Evolutionary conservation across 2,888 invertebrate genomes (phyloP).

Genomic region (Ophion slaviceki): DNA sequence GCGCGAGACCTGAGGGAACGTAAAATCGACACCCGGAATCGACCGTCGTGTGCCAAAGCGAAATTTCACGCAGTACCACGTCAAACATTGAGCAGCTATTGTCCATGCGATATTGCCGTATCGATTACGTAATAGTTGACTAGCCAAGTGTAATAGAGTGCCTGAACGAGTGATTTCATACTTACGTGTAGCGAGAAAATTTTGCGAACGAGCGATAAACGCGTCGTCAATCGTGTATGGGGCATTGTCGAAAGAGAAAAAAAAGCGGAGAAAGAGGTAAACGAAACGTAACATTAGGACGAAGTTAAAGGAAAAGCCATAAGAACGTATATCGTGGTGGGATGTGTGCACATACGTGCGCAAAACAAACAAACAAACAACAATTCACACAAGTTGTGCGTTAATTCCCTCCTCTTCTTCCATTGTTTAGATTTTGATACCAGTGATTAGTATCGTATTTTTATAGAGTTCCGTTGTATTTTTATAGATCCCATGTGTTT

Average conservation of each 20-base stretch:
- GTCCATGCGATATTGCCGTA: constrained; percentile 72
- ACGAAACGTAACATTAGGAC: constrained; percentile 12
- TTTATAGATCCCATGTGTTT: constrained; percentile 77
- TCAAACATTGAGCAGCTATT: constrained; percentile 74
- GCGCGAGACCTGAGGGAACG: constrained; percentile 79
- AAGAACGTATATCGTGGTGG: constrained; percentile 49
- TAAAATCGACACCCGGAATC: constrained; percentile 31
- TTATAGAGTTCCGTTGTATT: constrained; percentile 80
- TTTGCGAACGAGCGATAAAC: constrained; percentile 33
- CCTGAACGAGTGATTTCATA: constrained; percentile 78
- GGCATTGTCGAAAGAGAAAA: constrained; percentile 65
- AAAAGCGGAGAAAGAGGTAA: constrained; percentile 22
- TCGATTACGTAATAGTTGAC: constrained; percentile 75
- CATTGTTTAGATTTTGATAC: constrained; percentile 79
- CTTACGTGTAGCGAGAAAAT: constrained; percentile 69
- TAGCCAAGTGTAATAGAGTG: constrained; percentile 82
- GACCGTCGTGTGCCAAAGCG: constrained; percentile 78
- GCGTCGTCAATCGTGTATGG: constrained; percentile 42
- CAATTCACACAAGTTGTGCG: constrained; percentile 49
- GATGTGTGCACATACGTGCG: constrained; percentile 19
- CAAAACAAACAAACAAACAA: constrained; percentile 30
- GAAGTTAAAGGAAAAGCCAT: constrained; percentile 39
- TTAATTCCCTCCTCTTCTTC: constrained; percentile 70
- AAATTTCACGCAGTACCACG: constrained; percentile 74
- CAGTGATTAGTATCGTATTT: constrained; percentile 80